Percentiles rank a stretch among this genome's conserved stretches.
Conservation (phyloP, 2,797 vertebrate species). For the Molossus molossus region DNA sequence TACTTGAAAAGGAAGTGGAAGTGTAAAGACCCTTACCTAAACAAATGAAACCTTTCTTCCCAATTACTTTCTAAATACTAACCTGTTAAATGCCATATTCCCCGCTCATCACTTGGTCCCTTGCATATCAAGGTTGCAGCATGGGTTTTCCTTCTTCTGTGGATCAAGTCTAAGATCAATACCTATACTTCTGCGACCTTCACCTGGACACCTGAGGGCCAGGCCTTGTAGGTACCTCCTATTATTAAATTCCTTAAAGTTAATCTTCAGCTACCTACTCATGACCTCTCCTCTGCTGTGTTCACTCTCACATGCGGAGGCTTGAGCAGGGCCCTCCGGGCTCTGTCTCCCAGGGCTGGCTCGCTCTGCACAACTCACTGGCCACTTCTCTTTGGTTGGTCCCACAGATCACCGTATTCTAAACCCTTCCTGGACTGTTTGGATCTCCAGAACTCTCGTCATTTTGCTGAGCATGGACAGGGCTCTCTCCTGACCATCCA, state of each 20-base stretch:
- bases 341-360: background rate
- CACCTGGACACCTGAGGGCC: background rate
- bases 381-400: background rate
- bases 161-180: background rate
- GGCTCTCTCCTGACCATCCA: background rate
- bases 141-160: background rate
- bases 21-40: background rate
- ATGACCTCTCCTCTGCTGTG: background rate
- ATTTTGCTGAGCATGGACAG: fast-evolving
- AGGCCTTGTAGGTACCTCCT: too few species aligned
- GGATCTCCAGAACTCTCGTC: background rate
- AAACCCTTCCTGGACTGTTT: too few species aligned
- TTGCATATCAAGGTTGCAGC: background rate
- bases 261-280: background rate
- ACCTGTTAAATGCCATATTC: background rate
- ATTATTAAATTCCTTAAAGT: background rate
- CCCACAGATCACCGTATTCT: background rate
- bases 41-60: background rate
- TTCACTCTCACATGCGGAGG: background rate
- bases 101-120: background rate
- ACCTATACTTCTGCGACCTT: background rate
- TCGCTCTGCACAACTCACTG: background rate
- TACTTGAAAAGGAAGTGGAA: background rate
- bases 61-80: background rate
- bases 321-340: background rate